A percentile compares a stretch with the other conserved stretches of the same genome.
Conservation (phyloP, 2,888 invertebrate species). For the Drosophila anceps region DNA sequence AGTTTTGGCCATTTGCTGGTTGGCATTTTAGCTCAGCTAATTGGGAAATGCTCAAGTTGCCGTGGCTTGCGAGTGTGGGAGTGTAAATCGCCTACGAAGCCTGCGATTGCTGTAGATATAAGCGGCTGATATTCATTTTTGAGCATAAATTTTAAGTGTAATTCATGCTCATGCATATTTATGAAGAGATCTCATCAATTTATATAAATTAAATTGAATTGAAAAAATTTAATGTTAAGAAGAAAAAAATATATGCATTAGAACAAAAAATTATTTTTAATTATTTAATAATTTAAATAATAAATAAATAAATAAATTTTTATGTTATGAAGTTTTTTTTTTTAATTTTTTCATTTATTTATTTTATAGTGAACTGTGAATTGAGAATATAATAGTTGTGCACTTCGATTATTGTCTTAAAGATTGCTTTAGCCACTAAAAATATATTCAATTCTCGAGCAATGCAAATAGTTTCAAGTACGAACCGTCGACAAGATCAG, state of each 20-base stretch:
- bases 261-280: background rate
- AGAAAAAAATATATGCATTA: background rate
- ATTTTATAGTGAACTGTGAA: background rate
- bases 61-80: constrained; percentile 49
- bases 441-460: background rate
- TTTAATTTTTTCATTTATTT: background rate
- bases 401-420: background rate
- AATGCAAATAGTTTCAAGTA: constrained; percentile 15
- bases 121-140: constrained; percentile 27
- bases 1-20: constrained; percentile 13
- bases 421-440: background rate
- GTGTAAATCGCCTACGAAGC: constrained; percentile 33
- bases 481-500: constrained; percentile 45
- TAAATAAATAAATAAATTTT: too few relatives aligned
- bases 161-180: constrained; percentile 51
- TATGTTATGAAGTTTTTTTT: too few relatives aligned
- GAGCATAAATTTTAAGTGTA: constrained; percentile 19
- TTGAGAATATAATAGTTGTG: background rate
- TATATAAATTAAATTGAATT: constrained; percentile 1
- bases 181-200: constrained; percentile 8
- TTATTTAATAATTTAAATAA: too few relatives aligned
- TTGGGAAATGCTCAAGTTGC: constrained; percentile 57
- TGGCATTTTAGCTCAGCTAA: constrained; percentile 69
- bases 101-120: constrained; percentile 20
- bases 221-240: background rate